Base-by-base conservation (phyloP, 35 echinoderm and acorn worm species). In the Chiridota heheva region DNA sequence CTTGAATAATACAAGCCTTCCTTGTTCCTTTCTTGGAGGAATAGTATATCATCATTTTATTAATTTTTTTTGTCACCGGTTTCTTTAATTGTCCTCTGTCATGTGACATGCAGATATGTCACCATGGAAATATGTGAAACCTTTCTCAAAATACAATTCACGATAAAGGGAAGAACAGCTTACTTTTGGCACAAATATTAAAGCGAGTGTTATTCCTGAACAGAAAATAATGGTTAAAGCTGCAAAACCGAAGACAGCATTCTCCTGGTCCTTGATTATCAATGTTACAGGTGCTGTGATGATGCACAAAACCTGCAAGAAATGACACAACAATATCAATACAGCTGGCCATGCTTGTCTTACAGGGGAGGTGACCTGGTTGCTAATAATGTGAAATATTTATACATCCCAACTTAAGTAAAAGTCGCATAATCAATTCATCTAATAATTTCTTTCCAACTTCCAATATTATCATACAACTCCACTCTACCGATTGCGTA, bases 111-210 rank as follows among this genome's bases (percentile, higher is more conserved):
- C n/a, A n/a, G n/a, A n/a, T n/a, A 35, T n/a, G n/a, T 36, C 2
- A 69, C 4, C n/a, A 12, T 8, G n/a, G 28, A 28, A 8, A 16
- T 7, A n/a, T n/a, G n/a, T n/a, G n/a, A n/a, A n/a, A n/a, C n/a
- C n/a, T n/a, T n/a, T n/a, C n/a, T n/a, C 0, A 15, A 62, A 24
- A 77, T 25, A 17, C n/a, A 67, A 64, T 62, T 5, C 27, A 67
- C 18, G 32, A 62, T 6, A 34, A 31, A 10, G 38, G 8, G 37
- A 3, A 70, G 15, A 29, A 18, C 5, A 51, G 73, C 84, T 92
- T 67, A 98, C 95, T 70, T 98, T 98, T 75, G 95, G 95, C 59
- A 98, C 90, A 88, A 98, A 98, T 56, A 91, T 91, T 63, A 98
- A 63, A 66, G 79, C 70, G 24, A 98, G 63, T 16, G 95, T 98